Conservation (phyloP, 2,113 vertebrate species). For the Nothoprocta pentlandii region DNA sequence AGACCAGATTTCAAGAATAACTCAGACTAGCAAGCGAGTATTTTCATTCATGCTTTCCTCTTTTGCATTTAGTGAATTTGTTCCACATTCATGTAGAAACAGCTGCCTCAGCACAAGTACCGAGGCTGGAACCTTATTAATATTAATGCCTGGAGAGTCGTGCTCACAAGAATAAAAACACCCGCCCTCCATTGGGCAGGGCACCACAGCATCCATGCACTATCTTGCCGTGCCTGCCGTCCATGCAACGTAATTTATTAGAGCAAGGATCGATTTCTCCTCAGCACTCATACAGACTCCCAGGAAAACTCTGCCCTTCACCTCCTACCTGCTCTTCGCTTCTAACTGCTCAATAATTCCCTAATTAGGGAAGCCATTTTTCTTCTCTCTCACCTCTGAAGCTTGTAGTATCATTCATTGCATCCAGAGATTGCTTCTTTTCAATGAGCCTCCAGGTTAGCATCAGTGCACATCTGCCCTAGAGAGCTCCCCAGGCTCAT, state of each 20-base stretch:
- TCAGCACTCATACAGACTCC: not conserved
- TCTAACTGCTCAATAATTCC: not conserved
- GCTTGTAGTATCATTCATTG: not conserved
- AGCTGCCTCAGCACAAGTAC: conserved; percentile 51
- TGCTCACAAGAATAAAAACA: conserved; percentile 16
- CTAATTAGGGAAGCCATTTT: not conserved
- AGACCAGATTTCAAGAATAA: conserved; percentile 25
- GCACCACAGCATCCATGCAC: not conserved
- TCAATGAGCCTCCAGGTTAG: not conserved
- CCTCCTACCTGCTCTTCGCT: not conserved
- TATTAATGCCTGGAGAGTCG: conserved; percentile 42
- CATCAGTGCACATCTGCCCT: accelerated
- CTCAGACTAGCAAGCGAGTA: conserved; percentile 16
- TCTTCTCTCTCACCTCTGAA: not conserved
- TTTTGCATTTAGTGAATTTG: conserved; percentile 53
- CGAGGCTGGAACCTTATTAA: conserved; percentile 53
- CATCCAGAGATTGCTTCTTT: not conserved
- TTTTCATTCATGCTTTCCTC: conserved; percentile 48
- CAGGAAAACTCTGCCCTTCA: not conserved
- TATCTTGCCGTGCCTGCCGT: not conserved
- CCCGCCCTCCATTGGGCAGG: not conserved
- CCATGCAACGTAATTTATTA: conserved; percentile 5
- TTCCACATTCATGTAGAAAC: conserved; percentile 66
- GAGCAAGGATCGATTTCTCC: conserved; percentile 37
- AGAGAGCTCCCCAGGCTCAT: accelerated